Conservation (phyloP, 2,797 vertebrate species). For the Hafferia zeledoni region DNA sequence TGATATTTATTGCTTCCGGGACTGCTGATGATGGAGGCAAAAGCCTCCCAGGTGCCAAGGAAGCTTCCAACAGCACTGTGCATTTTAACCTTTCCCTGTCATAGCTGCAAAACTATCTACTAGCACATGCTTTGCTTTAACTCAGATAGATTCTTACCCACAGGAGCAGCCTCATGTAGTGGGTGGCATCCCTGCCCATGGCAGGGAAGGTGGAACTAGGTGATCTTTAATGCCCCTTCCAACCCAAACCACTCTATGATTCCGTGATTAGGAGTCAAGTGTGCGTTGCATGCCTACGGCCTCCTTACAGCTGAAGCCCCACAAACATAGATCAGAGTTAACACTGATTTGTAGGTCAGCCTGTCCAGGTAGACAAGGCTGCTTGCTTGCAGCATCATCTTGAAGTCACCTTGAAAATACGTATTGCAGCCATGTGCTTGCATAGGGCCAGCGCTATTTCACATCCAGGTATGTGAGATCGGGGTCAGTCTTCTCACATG, state of each 20-base stretch:
- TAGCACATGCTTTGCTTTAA: neutral
- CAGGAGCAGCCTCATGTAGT: neutral
- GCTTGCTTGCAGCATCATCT: neutral
- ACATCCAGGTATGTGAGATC: fast-evolving
- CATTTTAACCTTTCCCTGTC: neutral
- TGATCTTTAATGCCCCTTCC: neutral
- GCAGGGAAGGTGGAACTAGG: neutral
- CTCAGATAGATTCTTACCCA: neutral
- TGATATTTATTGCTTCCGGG: conserved; percentile 3
- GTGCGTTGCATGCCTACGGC: fast-evolving
- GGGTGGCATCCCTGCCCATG: neutral
- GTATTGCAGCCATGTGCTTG: fast-evolving
- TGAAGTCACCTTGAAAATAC: neutral
- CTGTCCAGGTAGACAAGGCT: neutral
- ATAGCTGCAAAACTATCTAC: neutral
- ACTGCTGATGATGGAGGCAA: neutral
- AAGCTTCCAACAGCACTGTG: neutral
- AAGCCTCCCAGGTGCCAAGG: neutral
- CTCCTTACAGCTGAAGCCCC: neutral
- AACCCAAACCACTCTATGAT: neutral
- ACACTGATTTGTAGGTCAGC: neutral
- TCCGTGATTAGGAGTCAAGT: neutral
- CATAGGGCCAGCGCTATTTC: fast-evolving
- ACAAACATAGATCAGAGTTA: neutral
- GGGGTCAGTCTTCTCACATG: neutral